Evolutionary conservation across 2,888 invertebrate species (phyloP).

Genomic region (Pediacus dermestoides): DNA sequence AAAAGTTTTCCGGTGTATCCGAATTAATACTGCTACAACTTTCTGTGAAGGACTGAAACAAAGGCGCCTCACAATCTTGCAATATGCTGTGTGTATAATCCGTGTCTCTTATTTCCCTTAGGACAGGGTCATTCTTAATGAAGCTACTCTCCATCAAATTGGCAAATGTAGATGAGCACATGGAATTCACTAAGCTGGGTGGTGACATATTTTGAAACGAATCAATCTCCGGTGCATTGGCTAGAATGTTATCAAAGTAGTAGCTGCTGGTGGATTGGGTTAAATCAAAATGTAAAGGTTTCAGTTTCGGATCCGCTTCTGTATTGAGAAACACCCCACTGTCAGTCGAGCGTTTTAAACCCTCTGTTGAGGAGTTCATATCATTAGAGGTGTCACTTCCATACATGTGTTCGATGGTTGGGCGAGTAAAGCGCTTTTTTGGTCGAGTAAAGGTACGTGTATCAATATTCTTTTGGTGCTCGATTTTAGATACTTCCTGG

Average conservation of each 20-base stretch:
- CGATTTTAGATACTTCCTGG: constrained; percentile 14
- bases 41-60: constrained; percentile 44
- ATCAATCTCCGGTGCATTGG: constrained; percentile 52
- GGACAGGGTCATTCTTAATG: constrained; percentile 46
- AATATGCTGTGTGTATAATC: constrained; percentile 42
- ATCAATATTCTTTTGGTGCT: constrained; percentile 56
- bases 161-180: constrained; percentile 50
- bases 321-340: constrained; percentile 17
- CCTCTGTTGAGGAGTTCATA: not conserved
- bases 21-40: constrained; percentile 46
- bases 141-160: constrained; percentile 49
- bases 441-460: constrained; percentile 68
- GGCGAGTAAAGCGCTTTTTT: constrained; percentile 58
- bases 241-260: constrained; percentile 45
- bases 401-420: constrained; percentile 52
- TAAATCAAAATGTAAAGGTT: constrained; percentile 44
- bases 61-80: constrained; percentile 42
- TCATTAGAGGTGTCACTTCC: constrained; percentile 22
- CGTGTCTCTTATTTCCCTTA: constrained; percentile 46
- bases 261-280: constrained; percentile 40
- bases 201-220: constrained; percentile 53
- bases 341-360: constrained; percentile 10
- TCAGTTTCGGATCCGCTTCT: constrained; percentile 17
- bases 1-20: constrained; percentile 43
- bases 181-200: constrained; percentile 59